Base-by-base conservation (phyloP, 2,113 vertebrate genomes). In the Rhinichthys klamathensis region DNA sequence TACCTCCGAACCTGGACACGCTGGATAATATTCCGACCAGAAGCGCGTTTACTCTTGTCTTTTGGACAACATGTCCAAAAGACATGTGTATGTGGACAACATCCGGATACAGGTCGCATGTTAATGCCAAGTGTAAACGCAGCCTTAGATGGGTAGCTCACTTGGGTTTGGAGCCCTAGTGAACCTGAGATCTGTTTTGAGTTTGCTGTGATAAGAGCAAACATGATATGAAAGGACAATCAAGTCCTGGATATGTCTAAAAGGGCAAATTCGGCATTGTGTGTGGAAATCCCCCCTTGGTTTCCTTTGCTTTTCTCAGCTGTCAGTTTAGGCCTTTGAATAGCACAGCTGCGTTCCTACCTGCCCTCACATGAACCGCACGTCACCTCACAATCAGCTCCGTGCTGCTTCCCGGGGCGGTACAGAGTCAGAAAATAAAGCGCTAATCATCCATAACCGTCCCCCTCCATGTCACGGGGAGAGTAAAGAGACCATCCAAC, bases 381-480 rank as follows among this genome's bases (percentile, higher is more conserved):
- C 70, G 72, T 85, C 18, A 56, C n/a, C 56, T 67, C 79, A 32
- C 60, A 67, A 70, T 85, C 56, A 56, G 61, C 72, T 80, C 77
- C 13, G 30, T 63, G 35, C 87, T 41, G 72, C 79, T 78, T 84
- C 79, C 87, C 63, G 75, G 81, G 79, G 77, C 30, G 70, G 49
- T 72, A 72, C 25, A 61, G 8, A 10, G 49, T 76, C 38, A 74
- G 75, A 86, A 88, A 88, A 88, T 78, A 84, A 78, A 51, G 69
- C 10, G 32, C 46, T 77, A 85, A 88, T 85, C 82, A 80, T 35
- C 51, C 60, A 80, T 72, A 83, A 88, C 85, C 46, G 49, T 13
- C 83, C 49, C 60, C 35, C 69, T 7, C 27, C 30, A 67, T 30
- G 83, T 65, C 41, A 87, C 41, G 78, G 73, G 81, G 25, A 70